Conservation (phyloP, 1,140 invertebrate genomes). For the Anastatus disparis region DNA sequence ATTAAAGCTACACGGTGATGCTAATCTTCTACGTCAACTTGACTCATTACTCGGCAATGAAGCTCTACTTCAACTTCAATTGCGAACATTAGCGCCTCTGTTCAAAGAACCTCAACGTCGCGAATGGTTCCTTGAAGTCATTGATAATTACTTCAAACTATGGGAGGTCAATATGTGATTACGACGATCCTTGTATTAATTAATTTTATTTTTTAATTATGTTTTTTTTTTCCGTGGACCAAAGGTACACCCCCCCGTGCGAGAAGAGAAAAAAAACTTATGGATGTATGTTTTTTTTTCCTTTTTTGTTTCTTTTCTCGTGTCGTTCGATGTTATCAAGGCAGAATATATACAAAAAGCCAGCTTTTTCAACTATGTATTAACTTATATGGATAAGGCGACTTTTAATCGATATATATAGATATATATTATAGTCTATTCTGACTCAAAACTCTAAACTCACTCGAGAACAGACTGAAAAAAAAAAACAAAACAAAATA, state of each 20-base stretch:
- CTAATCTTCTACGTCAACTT: conserved; percentile 74
- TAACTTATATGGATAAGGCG: too few species aligned
- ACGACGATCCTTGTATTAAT: not conserved
- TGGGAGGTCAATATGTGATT: conserved; percentile 87
- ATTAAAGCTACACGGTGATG: conserved; percentile 82
- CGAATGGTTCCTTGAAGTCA: conserved; percentile 85
- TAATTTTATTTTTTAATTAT: not conserved
- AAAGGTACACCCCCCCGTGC: not conserved
- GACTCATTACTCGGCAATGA: conserved; percentile 83
- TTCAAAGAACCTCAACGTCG: conserved; percentile 78
- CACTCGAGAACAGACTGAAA: not conserved
- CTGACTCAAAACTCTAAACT: not conserved
- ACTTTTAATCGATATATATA: too few species aligned
- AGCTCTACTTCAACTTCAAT: conserved; percentile 81
- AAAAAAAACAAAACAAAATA: conserved; percentile 1
- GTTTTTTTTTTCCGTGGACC: conserved; percentile 1
- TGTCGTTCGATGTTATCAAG: too few species aligned
- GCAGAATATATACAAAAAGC: too few species aligned
- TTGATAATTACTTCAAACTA: conserved; percentile 87
- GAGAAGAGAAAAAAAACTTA: not conserved
- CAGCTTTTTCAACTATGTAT: too few species aligned
- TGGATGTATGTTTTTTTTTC: not conserved
- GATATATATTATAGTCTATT: too few species aligned
- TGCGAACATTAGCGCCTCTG: conserved; percentile 79
- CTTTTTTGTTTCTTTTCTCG: too few species aligned